phyloP scores from a whole-genome alignment of 1,140 invertebrate genomes.

The Pectinophora gossypiella region DNA sequence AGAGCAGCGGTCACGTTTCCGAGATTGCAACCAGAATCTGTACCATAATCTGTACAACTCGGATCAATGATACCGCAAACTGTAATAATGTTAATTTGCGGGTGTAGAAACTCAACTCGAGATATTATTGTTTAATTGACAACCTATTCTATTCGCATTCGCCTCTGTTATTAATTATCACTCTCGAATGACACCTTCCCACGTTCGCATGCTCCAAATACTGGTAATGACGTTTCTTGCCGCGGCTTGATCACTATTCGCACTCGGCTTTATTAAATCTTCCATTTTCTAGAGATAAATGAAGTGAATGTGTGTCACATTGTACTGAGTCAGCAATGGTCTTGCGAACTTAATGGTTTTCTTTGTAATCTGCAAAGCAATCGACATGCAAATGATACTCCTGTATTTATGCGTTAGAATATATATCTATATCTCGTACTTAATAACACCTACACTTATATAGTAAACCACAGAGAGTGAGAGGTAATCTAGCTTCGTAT shows the following conservation, averaged over 20 bases:
- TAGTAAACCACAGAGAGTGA: no score
- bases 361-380: background rate
- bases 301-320: background rate
- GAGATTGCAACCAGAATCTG: constrained; percentile 38
- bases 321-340: background rate
- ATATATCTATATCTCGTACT: no score
- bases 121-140: constrained; percentile 33
- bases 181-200: constrained; percentile 45
- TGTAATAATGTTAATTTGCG: constrained; percentile 42
- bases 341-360: background rate
- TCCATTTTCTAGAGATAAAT: background rate
- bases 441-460: no score
- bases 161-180: constrained; percentile 37
- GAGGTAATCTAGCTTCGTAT: constrained; percentile 30
- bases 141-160: constrained; percentile 35
- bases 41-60: constrained; percentile 11
- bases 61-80: constrained; percentile 20
- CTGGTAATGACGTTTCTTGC: constrained; percentile 38
- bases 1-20: constrained; percentile 56
- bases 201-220: constrained; percentile 63
- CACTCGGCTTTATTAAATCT: constrained; percentile 1
- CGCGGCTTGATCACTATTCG: constrained; percentile 2
- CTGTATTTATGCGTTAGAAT: no score
- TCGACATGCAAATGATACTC: background rate
- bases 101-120: constrained; percentile 8